Percentiles rank a stretch among this genome's conserved stretches.
Evolutionary conservation across 2,113 vertebrate species (phyloP).

Genomic region (Oplegnathus fasciatus): DNA sequence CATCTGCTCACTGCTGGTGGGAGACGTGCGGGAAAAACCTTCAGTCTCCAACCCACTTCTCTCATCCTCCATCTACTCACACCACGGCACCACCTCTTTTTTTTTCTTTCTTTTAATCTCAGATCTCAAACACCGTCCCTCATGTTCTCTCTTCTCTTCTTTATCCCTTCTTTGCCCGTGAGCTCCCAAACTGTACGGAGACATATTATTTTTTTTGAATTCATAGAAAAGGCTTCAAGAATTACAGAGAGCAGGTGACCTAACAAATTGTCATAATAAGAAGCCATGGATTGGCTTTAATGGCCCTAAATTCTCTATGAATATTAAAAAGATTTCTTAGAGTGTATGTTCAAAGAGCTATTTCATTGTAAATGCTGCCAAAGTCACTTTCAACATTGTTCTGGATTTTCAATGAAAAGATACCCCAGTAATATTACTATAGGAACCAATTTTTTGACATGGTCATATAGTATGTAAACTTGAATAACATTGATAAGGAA

Average conservation of each 20-base stretch:
- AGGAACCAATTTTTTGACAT: background rate
- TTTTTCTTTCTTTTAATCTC: slow-evolving; percentile 13
- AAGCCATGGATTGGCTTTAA: slow-evolving; percentile 8
- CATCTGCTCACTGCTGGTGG: slow-evolving; percentile 77
- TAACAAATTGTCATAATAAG: slow-evolving; percentile 20
- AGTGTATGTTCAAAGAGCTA: background rate
- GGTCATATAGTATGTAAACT: background rate
- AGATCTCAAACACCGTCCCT: background rate
- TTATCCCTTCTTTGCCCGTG: slow-evolving; percentile 8
- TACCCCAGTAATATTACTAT: background rate
- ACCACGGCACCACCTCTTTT: background rate
- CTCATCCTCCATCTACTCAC: slow-evolving; percentile 51
- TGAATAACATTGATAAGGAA: background rate
- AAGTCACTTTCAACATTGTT: slow-evolving; percentile 16
- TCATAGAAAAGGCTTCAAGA: slow-evolving; percentile 2
- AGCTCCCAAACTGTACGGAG: slow-evolving; percentile 11
- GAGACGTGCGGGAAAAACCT: slow-evolving; percentile 30
- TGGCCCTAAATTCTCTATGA: slow-evolving; percentile 31
- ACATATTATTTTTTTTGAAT: slow-evolving; percentile 28
- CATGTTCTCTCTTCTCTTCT: background rate
- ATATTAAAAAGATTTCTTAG: slow-evolving; percentile 20
- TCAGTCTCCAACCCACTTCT: slow-evolving; percentile 27
- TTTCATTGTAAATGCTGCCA: slow-evolving; percentile 8
- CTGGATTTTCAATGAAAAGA: background rate
- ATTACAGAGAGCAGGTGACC: slow-evolving; percentile 25